Base-by-base conservation (phyloP, 1,140 invertebrate genomes). In the Leptinotarsa texana region DNA sequence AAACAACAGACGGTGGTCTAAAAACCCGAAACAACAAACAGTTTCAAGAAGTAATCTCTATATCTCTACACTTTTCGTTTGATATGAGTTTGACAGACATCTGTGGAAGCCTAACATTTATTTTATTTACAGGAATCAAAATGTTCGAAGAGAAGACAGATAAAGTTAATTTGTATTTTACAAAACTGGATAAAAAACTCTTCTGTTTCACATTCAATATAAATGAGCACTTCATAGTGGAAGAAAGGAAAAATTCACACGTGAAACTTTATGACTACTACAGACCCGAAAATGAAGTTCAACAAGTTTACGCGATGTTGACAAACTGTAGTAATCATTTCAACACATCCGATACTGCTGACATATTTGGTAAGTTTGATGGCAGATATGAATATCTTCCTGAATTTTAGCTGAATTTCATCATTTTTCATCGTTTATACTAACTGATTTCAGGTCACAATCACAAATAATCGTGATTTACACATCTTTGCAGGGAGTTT, bases 251-350 rank as follows among this genome's bases (percentile, higher is more conserved):
- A 21, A 76, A 88, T 65, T 89, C 89, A 3, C 87, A 88, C 61
- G 87, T 92, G 13, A 88, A 87, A 78, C 86, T 93, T 5, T 93
- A 91, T 79, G 91, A 93, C 83, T 94, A 94, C 79, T 94, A 93
- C 80, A 86, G 88, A 73, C 87, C 88, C 24, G 87, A 89, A 75
- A 78, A 87, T 4, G 82, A 82, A 15, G 78, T 87, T 13, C 63
- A 79, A 21, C 76, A 79, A 62, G 76, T 80, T 67, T 81, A 81
- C 72, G 48, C 61, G 17, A 42, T 42, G 42, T 18, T 33, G 17
- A 66, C n/a, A n/a, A 61, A 47, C 8, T 33, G 13, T 62, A 69
- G 51, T 57, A 57, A 17, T 15, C 51, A 57, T 57, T 17, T 57
- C 17, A 57, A 15, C 13, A n/a, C 17, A 18, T 17, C 51, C 8